Percentiles rank a stretch among this genome's conserved stretches.
phyloP scores from a whole-genome alignment of 2,113 vertebrate species.

The Pterocles orientalis region DNA sequence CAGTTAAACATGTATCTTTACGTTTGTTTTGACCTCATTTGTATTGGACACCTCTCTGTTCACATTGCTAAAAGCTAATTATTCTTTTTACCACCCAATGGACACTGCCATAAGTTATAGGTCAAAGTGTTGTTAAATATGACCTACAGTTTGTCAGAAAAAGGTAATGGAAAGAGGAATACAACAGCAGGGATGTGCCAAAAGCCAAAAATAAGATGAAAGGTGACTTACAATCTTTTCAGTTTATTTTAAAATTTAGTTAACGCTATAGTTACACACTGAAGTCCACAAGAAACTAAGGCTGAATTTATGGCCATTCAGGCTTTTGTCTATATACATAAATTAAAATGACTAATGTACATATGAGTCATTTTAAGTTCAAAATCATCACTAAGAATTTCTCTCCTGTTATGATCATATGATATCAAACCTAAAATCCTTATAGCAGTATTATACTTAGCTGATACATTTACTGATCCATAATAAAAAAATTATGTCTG shows the following conservation, averaged over 20 bases:
- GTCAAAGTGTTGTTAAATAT: conserved; percentile 37
- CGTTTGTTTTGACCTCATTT: conserved; percentile 31
- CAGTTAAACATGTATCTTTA: neutral
- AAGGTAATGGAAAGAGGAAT: conserved; percentile 11
- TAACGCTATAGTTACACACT: neutral
- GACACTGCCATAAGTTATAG: neutral
- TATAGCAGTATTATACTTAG: neutral
- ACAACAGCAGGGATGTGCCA: neutral
- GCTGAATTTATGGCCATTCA: neutral
- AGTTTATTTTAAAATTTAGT: neutral
- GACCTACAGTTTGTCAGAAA: conserved; percentile 34
- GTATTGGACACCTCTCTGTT: neutral
- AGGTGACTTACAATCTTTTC: conserved; percentile 10
- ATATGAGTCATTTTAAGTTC: conserved; percentile 1
- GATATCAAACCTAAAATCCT: neutral
- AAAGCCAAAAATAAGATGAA: conserved; percentile 45
- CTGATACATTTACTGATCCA: neutral
- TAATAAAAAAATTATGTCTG: neutral
- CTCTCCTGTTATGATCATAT: neutral
- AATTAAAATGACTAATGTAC: neutral
- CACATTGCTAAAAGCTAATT: conserved; percentile 37
- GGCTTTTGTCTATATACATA: neutral
- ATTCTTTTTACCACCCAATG: neutral
- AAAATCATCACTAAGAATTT: neutral
- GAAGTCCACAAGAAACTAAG: neutral